Percentiles rank a stretch among this genome's conserved stretches.
Evolutionary conservation across 2,113 vertebrate species (phyloP).

Genomic region (Oriolus oriolus): DNA sequence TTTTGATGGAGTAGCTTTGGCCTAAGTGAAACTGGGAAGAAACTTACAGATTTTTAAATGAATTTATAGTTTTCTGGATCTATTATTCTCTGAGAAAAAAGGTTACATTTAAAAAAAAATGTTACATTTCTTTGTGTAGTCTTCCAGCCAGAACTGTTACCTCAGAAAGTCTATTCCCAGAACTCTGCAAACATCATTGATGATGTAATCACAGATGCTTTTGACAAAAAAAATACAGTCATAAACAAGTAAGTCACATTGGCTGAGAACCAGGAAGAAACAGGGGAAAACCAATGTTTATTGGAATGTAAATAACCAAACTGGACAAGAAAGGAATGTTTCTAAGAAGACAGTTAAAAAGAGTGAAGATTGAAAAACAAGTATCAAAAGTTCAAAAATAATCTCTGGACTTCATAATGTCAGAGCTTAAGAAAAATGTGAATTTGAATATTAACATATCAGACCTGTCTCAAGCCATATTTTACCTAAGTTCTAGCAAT

Average conservation of each 20-base stretch:
- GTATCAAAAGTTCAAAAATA: background rate
- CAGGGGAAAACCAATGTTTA: background rate
- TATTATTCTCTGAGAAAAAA: background rate
- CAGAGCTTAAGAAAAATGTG: background rate
- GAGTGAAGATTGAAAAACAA: background rate
- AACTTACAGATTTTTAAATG: background rate
- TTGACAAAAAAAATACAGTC: constrained; percentile 20
- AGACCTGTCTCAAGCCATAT: background rate
- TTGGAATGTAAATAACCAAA: constrained; percentile 6
- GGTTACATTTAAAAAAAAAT: background rate
- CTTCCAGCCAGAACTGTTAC: background rate
- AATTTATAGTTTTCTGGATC: background rate
- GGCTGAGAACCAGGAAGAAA: background rate
- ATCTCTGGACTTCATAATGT: background rate
- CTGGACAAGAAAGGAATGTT: background rate
- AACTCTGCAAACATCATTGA: background rate
- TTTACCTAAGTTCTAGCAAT: background rate
- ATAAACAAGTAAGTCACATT: constrained; percentile 42
- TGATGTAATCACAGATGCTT: constrained; percentile 44
- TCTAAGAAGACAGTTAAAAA: background rate
- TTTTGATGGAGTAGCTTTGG: background rate
- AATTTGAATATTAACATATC: background rate
- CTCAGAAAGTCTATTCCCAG: constrained; percentile 18
- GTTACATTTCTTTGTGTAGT: background rate
- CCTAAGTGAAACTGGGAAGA: background rate